phyloP scores from a whole-genome alignment of 2,797 vertebrate genomes.

The Hephaestus fuliginosus region DNA sequence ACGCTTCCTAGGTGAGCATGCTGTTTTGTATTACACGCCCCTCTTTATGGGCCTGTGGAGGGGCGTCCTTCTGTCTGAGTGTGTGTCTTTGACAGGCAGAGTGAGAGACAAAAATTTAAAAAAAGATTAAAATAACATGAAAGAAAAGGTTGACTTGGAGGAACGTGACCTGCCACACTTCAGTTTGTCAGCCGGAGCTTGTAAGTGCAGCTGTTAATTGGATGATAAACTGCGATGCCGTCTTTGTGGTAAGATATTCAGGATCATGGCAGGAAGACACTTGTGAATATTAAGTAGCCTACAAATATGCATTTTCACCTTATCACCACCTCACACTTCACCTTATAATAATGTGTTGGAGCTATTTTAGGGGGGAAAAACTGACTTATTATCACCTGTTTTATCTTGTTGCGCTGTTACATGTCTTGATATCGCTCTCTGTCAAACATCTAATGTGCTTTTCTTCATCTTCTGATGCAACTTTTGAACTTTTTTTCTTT shows the following conservation, averaged over 20 bases:
- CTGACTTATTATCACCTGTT: conserved; percentile 23
- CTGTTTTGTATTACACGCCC: background rate
- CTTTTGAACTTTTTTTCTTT: background rate
- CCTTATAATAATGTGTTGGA: conserved; percentile 66
- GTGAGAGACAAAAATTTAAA: background rate
- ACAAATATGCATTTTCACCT: conserved; percentile 54
- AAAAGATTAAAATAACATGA: conserved; percentile 14
- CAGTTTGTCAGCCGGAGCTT: background rate
- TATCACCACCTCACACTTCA: conserved; percentile 63
- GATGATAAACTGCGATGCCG: conserved; percentile 47
- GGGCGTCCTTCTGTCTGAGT: background rate
- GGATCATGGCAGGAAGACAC: conserved; percentile 40
- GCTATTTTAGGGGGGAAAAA: conserved; percentile 56
- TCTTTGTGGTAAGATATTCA: conserved; percentile 38
- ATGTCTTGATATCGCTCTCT: background rate
- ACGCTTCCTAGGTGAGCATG: conserved; percentile 88
- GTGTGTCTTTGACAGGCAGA: background rate
- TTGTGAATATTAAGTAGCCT: conserved; percentile 60
- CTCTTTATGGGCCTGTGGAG: background rate
- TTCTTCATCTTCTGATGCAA: conserved; percentile 1
- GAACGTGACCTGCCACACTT: conserved; percentile 28
- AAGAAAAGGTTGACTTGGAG: conserved; percentile 22
- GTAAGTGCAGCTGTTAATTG: conserved; percentile 51
- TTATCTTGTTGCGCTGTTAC: conserved; percentile 19
- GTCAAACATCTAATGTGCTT: conserved; percentile 6